Conservation (phyloP, 92 coral and sea anemone species). For the Meandrina meandrites region DNA sequence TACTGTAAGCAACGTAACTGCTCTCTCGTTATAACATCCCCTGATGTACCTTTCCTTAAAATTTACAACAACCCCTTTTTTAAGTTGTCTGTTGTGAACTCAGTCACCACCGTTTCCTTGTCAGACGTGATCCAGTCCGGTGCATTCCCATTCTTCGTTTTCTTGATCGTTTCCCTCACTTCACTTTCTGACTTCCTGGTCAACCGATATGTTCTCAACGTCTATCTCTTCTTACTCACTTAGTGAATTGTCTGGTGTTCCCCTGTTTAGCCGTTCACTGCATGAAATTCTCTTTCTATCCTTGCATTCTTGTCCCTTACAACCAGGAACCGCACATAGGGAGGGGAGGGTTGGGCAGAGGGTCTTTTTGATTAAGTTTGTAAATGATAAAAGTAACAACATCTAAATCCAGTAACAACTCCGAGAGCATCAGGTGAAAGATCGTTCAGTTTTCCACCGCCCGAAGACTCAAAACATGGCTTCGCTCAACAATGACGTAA, state of each 20-base stretch:
- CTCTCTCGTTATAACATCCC: neutral
- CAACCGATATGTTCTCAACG: neutral
- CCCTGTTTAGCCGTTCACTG: slow-evolving; percentile 16
- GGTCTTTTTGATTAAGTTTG: too few relatives aligned
- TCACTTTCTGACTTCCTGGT: neutral
- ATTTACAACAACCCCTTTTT: neutral
- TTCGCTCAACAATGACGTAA: too few relatives aligned
- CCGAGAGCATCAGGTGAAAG: too few relatives aligned
- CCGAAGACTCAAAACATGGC: too few relatives aligned
- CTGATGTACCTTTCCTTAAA: neutral
- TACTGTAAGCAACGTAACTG: neutral
- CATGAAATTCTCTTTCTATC: slow-evolving; percentile 20
- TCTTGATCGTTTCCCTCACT: too few relatives aligned
- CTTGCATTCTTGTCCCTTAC: slow-evolving; percentile 2
- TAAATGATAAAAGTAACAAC: too few relatives aligned
- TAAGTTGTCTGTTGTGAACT: neutral
- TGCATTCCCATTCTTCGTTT: neutral
- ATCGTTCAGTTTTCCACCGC: too few relatives aligned
- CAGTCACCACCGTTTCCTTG: neutral
- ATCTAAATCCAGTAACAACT: too few relatives aligned
- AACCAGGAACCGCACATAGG: too few relatives aligned
- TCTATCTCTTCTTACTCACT: neutral
- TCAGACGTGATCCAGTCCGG: neutral
- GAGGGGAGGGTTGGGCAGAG: too few relatives aligned
- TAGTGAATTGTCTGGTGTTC: too few relatives aligned